Base-by-base conservation (phyloP, 2,888 invertebrate genomes). In the Ornithoptera alexandrae region DNA sequence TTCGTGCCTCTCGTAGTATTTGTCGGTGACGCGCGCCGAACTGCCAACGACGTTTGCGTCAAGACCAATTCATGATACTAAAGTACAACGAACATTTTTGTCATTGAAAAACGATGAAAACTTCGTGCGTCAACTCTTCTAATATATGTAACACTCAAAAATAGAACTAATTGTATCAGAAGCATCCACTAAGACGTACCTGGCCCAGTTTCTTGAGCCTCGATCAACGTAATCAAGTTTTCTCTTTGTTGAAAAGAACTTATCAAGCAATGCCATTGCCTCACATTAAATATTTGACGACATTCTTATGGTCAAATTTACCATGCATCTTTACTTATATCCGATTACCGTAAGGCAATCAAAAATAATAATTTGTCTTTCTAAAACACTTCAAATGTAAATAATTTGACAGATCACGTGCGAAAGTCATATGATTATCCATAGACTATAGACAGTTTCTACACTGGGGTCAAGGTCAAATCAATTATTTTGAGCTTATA, bases 251-350 rank as follows among this genome's bases (percentile, higher is more conserved):
- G 93, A 92, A 89, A 96, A 95, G 78, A 96, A 88, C 93, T 95
- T 96, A 84, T 95, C 95, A 85, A 96, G 93, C 89, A 96, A 93
- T 92, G 95, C 95, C 96, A 96, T 96, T 88, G 90, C 93, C 78
- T 88, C 81, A 84, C 78, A 79, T 77, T 77, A 80, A 81, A 78
- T 84, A 84, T 86, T 80, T 88, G 84, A 88, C 79, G 74, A 77
- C 77, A 81, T 82, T 78, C 76, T 81, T 80, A 76, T 79, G 71
- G 74, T 77, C 75, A 72, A 73, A 73, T 75, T 79, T 79, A 71
- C 71, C 74, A 77, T 76, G 75, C 82, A 84, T 86, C 73, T 77
- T 82, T 78, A 68, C 71, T 69, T 72, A 69, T 69, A 74, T 71
- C 30, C 53, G 53, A 72, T 71, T 67, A 64, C 24, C 61, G 69